These are phyloP conservation scores for Pseudomyrmex concolor DNA, from an alignment of 1,140 invertebrate species.

Conservation along the genomic window DNA sequence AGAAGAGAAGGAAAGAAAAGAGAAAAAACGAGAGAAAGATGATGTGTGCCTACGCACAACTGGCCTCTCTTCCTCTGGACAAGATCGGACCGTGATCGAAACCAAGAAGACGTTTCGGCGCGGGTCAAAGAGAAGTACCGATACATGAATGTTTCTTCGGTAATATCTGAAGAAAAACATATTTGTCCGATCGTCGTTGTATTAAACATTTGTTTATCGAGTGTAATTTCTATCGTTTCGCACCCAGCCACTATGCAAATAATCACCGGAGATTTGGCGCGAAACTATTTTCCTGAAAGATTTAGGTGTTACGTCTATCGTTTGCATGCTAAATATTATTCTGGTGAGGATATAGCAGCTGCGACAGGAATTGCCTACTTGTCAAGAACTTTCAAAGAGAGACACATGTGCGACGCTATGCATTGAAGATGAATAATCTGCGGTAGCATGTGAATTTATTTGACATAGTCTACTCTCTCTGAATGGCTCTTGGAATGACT, in stretches of 20 bases:
- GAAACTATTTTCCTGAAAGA: background rate
- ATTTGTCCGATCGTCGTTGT: background rate
- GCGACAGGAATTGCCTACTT: slow-evolving; percentile 54
- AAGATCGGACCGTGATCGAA: slow-evolving; percentile 33
- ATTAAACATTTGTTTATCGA: background rate
- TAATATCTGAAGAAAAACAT: background rate
- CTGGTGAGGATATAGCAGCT: slow-evolving; percentile 37
- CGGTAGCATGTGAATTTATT: slow-evolving; percentile 42
- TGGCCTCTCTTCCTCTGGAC: slow-evolving; percentile 25
- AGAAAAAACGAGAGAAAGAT: slow-evolving; percentile 49
- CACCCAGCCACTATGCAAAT: slow-evolving; percentile 10
- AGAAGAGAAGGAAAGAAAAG: background rate
- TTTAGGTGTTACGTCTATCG: slow-evolving; percentile 25
- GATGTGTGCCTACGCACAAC: slow-evolving; percentile 48
- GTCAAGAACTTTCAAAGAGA: slow-evolving; percentile 46
- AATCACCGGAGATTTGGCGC: slow-evolving; percentile 1
- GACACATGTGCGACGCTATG: slow-evolving; percentile 52
- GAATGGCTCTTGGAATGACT: slow-evolving; percentile 38
- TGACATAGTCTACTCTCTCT: slow-evolving; percentile 31
- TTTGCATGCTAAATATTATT: slow-evolving; percentile 10
- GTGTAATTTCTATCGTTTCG: slow-evolving; percentile 6
- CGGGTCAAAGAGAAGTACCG: slow-evolving; percentile 58
- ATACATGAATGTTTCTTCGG: slow-evolving; percentile 60
- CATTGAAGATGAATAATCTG: slow-evolving; percentile 60
- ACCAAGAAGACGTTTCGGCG: slow-evolving; percentile 35